Evolutionary conservation across 53 echinoderm and acorn worm genomes (phyloP).

Genomic region (Paracentrotus lividus): DNA sequence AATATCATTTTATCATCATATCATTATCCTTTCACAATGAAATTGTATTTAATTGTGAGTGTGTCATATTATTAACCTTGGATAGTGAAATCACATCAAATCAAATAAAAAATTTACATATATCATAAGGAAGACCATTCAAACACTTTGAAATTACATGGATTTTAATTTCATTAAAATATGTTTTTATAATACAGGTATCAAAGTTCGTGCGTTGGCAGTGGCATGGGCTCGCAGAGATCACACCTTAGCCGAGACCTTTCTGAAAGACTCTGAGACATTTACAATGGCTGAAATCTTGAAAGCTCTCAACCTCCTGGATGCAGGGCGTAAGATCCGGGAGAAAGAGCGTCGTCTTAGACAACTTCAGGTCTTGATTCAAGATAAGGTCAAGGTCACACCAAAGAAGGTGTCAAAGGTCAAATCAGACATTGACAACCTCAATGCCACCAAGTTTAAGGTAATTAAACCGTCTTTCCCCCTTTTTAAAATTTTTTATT

Average conservation of each 20-base stretch:
- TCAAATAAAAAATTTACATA: too few relatives aligned
- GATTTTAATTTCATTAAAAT: too few relatives aligned
- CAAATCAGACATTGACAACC: constrained; percentile 89
- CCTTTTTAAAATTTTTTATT: too few relatives aligned
- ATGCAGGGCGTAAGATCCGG: constrained; percentile 84
- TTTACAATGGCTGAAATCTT: constrained; percentile 94
- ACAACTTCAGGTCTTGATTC: constrained; percentile 74
- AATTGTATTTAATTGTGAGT: too few relatives aligned
- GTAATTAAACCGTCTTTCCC: too few relatives aligned
- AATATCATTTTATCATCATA: too few relatives aligned
- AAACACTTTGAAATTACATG: too few relatives aligned
- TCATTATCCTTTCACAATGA: too few relatives aligned
- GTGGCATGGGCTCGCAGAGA: constrained; percentile 95
- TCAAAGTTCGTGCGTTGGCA: constrained; percentile 83
- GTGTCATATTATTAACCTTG: too few relatives aligned
- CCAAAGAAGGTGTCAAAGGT: constrained; percentile 78
- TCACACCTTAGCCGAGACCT: constrained; percentile 74
- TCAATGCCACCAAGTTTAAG: constrained; percentile 82
- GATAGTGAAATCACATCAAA: too few relatives aligned
- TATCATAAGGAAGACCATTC: too few relatives aligned
- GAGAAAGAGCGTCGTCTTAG: constrained; percentile 92
- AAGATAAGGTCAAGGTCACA: constrained; percentile 78
- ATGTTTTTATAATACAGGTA: constrained; percentile 65
- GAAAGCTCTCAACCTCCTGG: constrained; percentile 89
- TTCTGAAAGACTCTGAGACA: constrained; percentile 77